Percentiles rank a stretch among this genome's conserved stretches.
phyloP scores from a whole-genome alignment of 2,888 invertebrate genomes.

The Orthosia cruda region DNA sequence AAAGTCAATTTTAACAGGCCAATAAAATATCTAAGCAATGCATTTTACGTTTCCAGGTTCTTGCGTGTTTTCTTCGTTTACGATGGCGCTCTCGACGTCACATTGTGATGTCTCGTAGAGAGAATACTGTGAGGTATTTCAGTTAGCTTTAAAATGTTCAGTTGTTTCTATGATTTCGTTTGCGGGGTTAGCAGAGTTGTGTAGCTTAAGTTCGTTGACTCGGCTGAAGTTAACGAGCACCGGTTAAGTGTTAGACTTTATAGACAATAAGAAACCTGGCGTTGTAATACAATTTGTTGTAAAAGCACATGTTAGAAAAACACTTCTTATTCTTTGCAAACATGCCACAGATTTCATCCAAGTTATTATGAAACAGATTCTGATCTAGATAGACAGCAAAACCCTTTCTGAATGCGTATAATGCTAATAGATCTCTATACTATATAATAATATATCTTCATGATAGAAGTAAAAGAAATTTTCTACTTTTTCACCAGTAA shows the following conservation, averaged over 20 bases:
- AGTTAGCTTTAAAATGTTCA: slow-evolving; percentile 54
- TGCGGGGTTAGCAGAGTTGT: slow-evolving; percentile 25
- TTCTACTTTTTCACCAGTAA: not conserved
- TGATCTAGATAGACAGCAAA: not conserved
- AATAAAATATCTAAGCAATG: slow-evolving; percentile 53
- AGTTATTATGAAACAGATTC: not conserved
- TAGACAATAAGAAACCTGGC: slow-evolving; percentile 42
- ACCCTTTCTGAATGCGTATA: not conserved
- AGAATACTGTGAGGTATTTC: slow-evolving; percentile 45
- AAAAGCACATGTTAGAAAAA: slow-evolving; percentile 7
- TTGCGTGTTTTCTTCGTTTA: slow-evolving; percentile 47
- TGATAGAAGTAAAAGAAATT: not conserved
- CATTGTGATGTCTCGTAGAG: slow-evolving; percentile 42
- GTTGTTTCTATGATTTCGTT: slow-evolving; percentile 46
- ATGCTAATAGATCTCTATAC: not conserved
- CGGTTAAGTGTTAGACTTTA: slow-evolving; percentile 47
- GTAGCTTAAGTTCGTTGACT: slow-evolving; percentile 50
- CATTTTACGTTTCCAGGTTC: slow-evolving; percentile 51
- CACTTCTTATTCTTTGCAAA: not conserved
- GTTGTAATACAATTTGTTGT: slow-evolving; percentile 22
- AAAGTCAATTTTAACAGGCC: slow-evolving; percentile 64
- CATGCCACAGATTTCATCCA: not conserved
- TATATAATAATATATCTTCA: not conserved
- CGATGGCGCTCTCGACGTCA: slow-evolving; percentile 43
- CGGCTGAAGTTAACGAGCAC: slow-evolving; percentile 32